A percentile compares a stretch with the other conserved stretches of the same genome.
phyloP scores from a whole-genome alignment of 2,888 invertebrate species.

The Eledona agricola region DNA sequence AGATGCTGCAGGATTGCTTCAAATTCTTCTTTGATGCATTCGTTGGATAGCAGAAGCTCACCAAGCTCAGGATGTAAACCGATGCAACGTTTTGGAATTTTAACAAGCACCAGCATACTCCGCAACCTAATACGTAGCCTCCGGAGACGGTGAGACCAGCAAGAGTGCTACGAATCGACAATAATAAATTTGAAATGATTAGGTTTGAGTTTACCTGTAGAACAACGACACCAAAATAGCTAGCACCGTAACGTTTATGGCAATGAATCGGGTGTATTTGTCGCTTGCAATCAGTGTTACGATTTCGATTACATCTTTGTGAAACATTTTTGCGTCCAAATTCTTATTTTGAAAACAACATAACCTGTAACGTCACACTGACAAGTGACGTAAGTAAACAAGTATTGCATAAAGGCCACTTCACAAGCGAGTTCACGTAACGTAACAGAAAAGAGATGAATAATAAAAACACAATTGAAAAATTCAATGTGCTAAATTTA shows the following conservation, averaged over 20 bases:
- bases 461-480: too few relatives aligned
- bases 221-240: conserved; percentile 43
- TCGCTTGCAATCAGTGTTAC: conserved; percentile 43
- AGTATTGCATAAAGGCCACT: too few relatives aligned
- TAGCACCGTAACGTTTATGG: conserved; percentile 40
- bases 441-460: too few relatives aligned
- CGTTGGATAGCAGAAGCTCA: conserved; percentile 50
- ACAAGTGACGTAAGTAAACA: too few relatives aligned
- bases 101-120: conserved; percentile 59
- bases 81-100: conserved; percentile 55
- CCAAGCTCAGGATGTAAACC: conserved; percentile 52
- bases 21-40: conserved; percentile 43
- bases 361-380: too few relatives aligned
- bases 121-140: conserved; percentile 60
- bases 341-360: too few relatives aligned
- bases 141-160: conserved; percentile 57
- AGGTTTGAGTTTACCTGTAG: conserved; percentile 44
- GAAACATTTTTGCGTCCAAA: not conserved
- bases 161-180: conserved; percentile 52
- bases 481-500: too few relatives aligned
- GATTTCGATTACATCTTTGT: conserved; percentile 41
- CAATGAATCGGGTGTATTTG: conserved; percentile 46
- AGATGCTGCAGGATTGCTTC: conserved; percentile 66
- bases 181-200: conserved; percentile 26
- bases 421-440: too few relatives aligned